Evolutionary conservation across 2,113 vertebrate genomes (phyloP).

Genomic region (Piaya cayana): DNA sequence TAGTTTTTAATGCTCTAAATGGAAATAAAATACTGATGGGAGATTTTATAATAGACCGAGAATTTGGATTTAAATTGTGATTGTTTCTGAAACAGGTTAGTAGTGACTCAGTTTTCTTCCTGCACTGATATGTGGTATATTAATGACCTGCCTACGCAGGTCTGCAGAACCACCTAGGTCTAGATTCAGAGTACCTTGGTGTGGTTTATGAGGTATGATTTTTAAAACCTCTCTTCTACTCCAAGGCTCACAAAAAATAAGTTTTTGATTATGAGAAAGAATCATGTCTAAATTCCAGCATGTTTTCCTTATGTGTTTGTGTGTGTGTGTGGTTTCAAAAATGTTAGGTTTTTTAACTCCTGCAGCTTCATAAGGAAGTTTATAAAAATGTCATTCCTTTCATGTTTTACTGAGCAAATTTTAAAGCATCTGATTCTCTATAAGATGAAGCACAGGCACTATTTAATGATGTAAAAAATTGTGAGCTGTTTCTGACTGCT

Average conservation of each 20-base stretch:
- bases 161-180: background rate
- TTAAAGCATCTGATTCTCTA: background rate
- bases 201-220: background rate
- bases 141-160: background rate
- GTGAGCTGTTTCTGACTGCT: background rate
- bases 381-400: conserved; percentile 8
- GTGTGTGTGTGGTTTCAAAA: background rate
- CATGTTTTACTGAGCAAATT: background rate
- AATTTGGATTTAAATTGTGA: conserved; percentile 13
- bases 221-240: background rate
- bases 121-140: background rate
- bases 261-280: background rate
- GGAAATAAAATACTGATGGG: background rate
- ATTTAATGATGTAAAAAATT: background rate
- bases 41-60: background rate
- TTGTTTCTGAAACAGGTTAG: background rate
- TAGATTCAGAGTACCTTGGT: background rate
- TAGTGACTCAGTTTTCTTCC: background rate
- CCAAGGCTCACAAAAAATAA: background rate
- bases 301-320: background rate
- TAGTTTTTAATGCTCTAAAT: background rate
- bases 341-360: background rate
- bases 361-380: background rate
- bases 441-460: background rate
- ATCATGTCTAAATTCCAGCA: background rate